Percentiles rank a stretch among this genome's conserved stretches.
phyloP scores from a whole-genome alignment of 1,140 invertebrate species.

The Neodiprion lecontei region DNA sequence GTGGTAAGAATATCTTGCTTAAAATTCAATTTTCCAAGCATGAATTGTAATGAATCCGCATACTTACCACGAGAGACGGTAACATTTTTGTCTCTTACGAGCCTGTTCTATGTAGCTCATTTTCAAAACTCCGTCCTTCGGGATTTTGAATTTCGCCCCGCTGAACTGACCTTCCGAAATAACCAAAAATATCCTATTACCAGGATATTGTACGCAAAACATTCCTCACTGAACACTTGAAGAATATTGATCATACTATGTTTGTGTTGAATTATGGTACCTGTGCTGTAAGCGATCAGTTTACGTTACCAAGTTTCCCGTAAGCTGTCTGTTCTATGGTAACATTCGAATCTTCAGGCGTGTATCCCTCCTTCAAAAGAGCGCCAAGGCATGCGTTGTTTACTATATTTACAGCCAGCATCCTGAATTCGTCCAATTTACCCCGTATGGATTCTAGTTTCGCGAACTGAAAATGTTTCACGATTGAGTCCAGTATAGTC shows the following conservation, averaged over 20 bases:
- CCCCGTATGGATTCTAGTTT: conserved; percentile 62
- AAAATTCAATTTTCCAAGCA: conserved; percentile 40
- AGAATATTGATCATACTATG: too few species aligned
- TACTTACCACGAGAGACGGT: conserved; percentile 70
- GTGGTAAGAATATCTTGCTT: conserved; percentile 19
- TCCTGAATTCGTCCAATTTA: conserved; percentile 67
- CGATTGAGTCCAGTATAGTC: conserved; percentile 20
- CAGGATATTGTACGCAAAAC: too few species aligned
- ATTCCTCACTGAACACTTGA: too few species aligned
- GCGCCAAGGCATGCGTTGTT: conserved; percentile 75
- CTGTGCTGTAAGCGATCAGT: too few species aligned
- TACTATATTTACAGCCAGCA: conserved; percentile 69
- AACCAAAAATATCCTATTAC: conserved; percentile 11
- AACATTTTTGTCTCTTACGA: conserved; percentile 78
- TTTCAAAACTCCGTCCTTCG: conserved; percentile 60
- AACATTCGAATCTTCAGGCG: conserved; percentile 70
- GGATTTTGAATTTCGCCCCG: conserved; percentile 44
- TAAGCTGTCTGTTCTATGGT: conserved; percentile 48
- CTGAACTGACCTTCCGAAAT: conserved; percentile 27
- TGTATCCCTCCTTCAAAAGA: conserved; percentile 75
- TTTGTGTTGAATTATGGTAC: too few species aligned
- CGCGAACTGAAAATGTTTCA: conserved; percentile 53
- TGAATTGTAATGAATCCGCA: conserved; percentile 34
- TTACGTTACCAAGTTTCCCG: conserved; percentile 42
- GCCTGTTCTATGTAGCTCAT: conserved; percentile 86